Conservation (phyloP, 2,888 invertebrate genomes). For the Agrilus mali region DNA sequence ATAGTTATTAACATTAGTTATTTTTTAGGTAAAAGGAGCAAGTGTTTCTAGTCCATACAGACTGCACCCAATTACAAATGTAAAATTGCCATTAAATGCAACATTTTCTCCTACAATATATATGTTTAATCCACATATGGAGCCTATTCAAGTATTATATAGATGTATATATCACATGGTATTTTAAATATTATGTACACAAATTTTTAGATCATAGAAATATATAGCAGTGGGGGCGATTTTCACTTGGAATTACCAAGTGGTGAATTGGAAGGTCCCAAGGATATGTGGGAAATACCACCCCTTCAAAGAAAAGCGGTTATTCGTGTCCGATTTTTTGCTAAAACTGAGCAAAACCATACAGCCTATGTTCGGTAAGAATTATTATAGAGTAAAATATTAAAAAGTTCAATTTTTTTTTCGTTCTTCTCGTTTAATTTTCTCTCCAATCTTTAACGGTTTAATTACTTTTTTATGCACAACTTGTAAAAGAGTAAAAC, state of each 20-base stretch:
- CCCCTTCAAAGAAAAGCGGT: constrained; percentile 80
- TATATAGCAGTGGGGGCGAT: constrained; percentile 80
- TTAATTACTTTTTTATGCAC: too few relatives aligned
- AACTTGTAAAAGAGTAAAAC: too few relatives aligned
- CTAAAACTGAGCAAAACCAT: constrained; percentile 64
- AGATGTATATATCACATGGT: neutral
- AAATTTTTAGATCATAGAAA: constrained; percentile 52
- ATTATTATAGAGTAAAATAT: too few relatives aligned
- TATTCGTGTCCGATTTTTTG: constrained; percentile 73
- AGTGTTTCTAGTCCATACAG: constrained; percentile 86
- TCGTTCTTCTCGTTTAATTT: too few relatives aligned
- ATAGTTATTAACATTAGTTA: constrained; percentile 1
- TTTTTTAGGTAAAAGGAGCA: constrained; percentile 60
- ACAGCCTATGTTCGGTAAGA: constrained; percentile 66
- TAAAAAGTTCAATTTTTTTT: too few relatives aligned
- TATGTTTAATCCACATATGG: constrained; percentile 88
- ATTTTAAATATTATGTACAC: constrained; percentile 8
- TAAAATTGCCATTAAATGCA: constrained; percentile 84
- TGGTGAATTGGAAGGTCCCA: constrained; percentile 65
- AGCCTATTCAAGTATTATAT: constrained; percentile 62
- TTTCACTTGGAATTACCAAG: constrained; percentile 78
- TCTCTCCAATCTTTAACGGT: too few relatives aligned
- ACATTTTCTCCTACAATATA: constrained; percentile 79
- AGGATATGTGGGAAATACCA: constrained; percentile 80
- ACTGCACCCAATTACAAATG: constrained; percentile 79